Conservation (phyloP, 2,888 invertebrate species). For the Ormyrus pomaceus region DNA sequence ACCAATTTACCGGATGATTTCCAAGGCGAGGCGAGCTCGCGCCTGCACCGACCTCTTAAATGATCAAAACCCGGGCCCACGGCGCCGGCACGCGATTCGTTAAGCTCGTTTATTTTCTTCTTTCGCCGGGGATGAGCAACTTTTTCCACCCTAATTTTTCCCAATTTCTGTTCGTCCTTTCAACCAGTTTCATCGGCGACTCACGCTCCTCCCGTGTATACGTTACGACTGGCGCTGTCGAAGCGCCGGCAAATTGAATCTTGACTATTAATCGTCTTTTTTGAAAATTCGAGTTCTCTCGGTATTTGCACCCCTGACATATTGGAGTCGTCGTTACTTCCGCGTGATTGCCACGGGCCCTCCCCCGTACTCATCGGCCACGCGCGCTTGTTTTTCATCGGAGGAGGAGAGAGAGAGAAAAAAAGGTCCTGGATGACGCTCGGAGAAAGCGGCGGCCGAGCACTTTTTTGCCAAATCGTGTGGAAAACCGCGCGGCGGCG, state of each 20-base stretch:
- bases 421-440: conserved; percentile 45
- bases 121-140: conserved; percentile 10
- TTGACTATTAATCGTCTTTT: conserved; percentile 4
- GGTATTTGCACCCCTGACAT: conserved; percentile 58
- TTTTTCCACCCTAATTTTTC: background rate
- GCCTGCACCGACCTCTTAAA: conserved; percentile 59
- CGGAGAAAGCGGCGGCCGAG: conserved; percentile 48
- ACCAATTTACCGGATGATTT: conserved; percentile 72
- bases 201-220: no score
- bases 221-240: no score
- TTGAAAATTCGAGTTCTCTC: conserved; percentile 54
- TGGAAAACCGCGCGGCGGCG: conserved; percentile 68
- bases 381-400: conserved; percentile 53
- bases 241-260: no score
- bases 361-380: conserved; percentile 56
- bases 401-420: background rate
- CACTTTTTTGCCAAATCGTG: conserved; percentile 74
- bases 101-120: conserved; percentile 59
- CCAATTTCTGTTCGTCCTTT: background rate
- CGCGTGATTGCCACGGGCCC: conserved; percentile 67
- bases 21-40: conserved; percentile 57
- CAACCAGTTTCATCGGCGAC: conserved; percentile 30
- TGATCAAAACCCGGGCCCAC: conserved; percentile 64
- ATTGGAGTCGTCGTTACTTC: conserved; percentile 67
- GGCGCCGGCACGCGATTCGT: conserved; percentile 56